Base-by-base conservation (phyloP, 2,113 vertebrate species). In the Guaruba guarouba region DNA sequence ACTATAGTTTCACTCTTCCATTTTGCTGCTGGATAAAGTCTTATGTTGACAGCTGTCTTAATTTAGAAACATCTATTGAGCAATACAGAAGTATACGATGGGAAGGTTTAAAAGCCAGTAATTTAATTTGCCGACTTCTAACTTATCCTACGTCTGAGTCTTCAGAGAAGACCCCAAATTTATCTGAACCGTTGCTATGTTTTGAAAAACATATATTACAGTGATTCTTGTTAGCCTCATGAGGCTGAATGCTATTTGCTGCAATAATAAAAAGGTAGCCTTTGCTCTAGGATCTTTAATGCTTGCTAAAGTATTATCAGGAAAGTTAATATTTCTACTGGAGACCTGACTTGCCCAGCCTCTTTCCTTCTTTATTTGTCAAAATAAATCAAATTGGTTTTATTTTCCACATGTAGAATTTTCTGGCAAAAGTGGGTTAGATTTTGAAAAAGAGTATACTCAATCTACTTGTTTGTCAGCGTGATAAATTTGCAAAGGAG, bases 321-420 rank as follows among this genome's bases (percentile, higher is more conserved):
- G 27, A 68, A 88, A 90, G 80, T 92, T 88, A 88, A 70, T 93
- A 80, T 96, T 95, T 95, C 82, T 90, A 52, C 51, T 64, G 27
- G 35, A 77, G 55, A 44, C 17, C 12, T 67, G 39, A 59, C n/a
- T 93, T 94, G 59, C 20, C 39, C 22, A 90, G 43, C 14, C 22
- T 17, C n/a, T 62, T 57, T 57, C 41, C n/a, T 59, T 69, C 17
- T 90, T 82, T 88, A 51, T 88, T 70, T 96, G 68, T 37, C 18
- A 67, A 83, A 92, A 86, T 48, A 82, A 91, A 86, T 85, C 19
- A 82, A 43, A 73, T 70, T 1, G 0, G 5, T 46, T 43, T 88
- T 1, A 20, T 93, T 86, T 92, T 70, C 37, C 16, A 24, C 16
- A 19, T 67, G 16, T 14, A 22, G 33, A 77, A 20, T 48, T 90